Evolutionary conservation across 92 coral and sea anemone genomes (phyloP), one percentile per base, ranked within the genome.

Genomic region (Actinostola sp.): DNA sequence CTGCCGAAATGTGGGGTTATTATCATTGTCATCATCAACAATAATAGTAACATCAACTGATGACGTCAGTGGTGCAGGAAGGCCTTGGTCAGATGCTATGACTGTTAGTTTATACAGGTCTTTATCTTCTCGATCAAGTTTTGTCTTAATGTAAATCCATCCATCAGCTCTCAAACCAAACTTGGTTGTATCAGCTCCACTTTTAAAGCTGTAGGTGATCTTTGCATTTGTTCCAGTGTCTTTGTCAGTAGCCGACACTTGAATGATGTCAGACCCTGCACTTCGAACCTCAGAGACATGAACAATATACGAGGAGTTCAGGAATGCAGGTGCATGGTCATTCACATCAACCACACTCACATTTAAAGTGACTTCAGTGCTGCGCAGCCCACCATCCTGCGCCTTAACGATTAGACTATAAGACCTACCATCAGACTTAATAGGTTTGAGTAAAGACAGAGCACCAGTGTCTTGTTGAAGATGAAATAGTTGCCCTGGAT

Each of bases 21-120:
- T 87, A 58, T 95, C 99, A 62, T 95, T 95, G 14, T 75, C 81
- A 71, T 95, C 99, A 42, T 75, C 80, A 54, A 95, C 99, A 76
- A 82, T 60, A 59, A 95, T 73, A 6, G 80, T 78, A 27, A 95
- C 86, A 76, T 75, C 87, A 17, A 76, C 92, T 20, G 81, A 56
- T 8, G 81, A 26, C 0, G 99, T 75, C 24, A 75, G 79, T n/a
- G 71, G 72, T 24, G 81, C 54, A 24, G 97, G 97, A 8, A 25
- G 46, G 33, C 99, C 99, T 50, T 83, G 83, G 79, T 95, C 99
- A 7, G 92, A 69, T 20, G 92, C 95, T 62, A 80, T 38, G 32
- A 92, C 81, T 16, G 54, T 43, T 26, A 95, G 52, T 56, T 59
- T 61, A 63, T 95, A 89, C 32, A 69, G 66, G 1, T 67, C 97